These are phyloP conservation scores for Tricholauxania praeusta DNA, from an alignment of 2,888 invertebrate species.

Conservation along the genomic window DNA sequence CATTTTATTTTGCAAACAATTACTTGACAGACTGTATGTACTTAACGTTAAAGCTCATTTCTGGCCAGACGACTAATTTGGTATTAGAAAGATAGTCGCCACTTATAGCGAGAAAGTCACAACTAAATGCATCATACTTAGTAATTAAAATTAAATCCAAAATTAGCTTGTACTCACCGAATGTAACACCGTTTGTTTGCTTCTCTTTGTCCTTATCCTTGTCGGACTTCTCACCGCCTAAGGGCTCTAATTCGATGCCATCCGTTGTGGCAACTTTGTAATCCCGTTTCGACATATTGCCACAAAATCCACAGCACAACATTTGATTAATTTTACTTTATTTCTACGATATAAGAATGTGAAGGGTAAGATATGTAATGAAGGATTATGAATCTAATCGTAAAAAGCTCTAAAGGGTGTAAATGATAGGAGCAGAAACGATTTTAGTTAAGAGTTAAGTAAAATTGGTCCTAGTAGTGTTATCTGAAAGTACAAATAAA, in stretches of 20 bases:
- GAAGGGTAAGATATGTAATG: slow-evolving; percentile 17
- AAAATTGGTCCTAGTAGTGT: slow-evolving; percentile 15
- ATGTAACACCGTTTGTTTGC: slow-evolving; percentile 66
- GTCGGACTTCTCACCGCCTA: slow-evolving; percentile 65
- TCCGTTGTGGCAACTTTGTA: slow-evolving; percentile 67
- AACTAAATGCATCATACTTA: too few species aligned
- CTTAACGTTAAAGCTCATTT: neutral
- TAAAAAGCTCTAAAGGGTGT: neutral
- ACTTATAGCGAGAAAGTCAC: neutral
- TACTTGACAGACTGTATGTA: too few species aligned
- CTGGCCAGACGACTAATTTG: neutral
- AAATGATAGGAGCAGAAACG: neutral
- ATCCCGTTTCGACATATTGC: slow-evolving; percentile 67
- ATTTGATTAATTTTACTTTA: slow-evolving; percentile 60
- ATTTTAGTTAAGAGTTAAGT: neutral
- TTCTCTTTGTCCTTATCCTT: slow-evolving; percentile 61
- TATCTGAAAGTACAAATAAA: too few species aligned
- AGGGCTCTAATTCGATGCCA: slow-evolving; percentile 66
- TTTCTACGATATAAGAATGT: neutral
- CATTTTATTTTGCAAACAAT: too few species aligned
- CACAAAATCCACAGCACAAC: slow-evolving; percentile 67
- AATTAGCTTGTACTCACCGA: slow-evolving; percentile 57
- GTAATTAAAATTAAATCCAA: too few species aligned
- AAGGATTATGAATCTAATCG: neutral
- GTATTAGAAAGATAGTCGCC: neutral